These are phyloP conservation scores for Tetrax tetrax DNA, from an alignment of 2,113 vertebrate genomes.

Conservation along the genomic window DNA sequence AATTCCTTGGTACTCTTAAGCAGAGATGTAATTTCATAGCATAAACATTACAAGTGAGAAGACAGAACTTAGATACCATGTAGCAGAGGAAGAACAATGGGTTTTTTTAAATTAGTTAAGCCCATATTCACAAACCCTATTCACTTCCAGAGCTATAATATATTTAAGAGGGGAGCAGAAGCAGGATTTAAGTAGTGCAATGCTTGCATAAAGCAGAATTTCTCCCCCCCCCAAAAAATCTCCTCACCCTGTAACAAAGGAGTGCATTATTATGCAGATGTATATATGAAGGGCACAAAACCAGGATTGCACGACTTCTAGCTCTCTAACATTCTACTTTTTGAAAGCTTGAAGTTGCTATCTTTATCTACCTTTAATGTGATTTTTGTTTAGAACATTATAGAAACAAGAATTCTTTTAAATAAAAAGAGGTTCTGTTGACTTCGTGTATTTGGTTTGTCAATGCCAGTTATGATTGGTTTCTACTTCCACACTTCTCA, in stretches of 20 bases:
- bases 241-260: background rate
- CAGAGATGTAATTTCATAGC: background rate
- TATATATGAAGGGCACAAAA: background rate
- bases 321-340: background rate
- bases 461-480: background rate
- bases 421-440: background rate
- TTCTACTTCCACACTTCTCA: background rate
- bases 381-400: background rate
- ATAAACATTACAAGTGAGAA: background rate
- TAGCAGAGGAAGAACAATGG: background rate
- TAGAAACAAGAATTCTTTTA: background rate
- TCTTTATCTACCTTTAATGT: background rate
- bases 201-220: background rate
- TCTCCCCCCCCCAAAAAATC: accelerated
- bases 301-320: background rate
- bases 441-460: background rate
- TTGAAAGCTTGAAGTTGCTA: background rate
- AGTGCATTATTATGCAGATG: background rate
- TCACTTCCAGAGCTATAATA: background rate
- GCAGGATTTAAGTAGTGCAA: background rate
- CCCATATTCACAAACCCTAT: background rate
- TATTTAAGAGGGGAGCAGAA: background rate
- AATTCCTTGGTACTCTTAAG: background rate
- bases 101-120: background rate
- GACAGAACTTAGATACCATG: background rate